Conservation (phyloP, 2,113 vertebrate genomes). For the Maccullochella peelii region DNA sequence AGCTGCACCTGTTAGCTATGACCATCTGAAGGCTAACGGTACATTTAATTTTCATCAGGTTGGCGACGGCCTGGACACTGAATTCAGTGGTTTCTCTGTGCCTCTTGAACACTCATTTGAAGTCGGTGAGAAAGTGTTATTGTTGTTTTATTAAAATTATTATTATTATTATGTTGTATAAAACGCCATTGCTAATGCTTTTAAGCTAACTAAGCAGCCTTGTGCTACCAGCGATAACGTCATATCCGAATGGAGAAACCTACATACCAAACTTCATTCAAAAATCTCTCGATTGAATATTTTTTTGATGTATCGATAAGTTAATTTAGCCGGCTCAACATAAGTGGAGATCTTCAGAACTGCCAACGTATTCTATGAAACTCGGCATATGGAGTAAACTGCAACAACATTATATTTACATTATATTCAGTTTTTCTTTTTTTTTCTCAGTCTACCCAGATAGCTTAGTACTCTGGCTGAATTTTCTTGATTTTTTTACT, state of each 20-base stretch:
- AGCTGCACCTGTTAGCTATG: conserved; percentile 9
- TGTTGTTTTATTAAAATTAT: accelerated
- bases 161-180: accelerated
- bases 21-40: conserved; percentile 20
- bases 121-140: conserved; percentile 83
- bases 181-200: neutral
- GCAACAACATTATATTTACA: neutral
- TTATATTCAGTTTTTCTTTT: neutral
- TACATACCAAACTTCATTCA: neutral
- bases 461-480: no score
- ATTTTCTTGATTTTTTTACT: no score
- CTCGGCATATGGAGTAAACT: neutral
- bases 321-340: neutral
- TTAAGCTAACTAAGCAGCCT: neutral
- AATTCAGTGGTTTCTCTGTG: conserved; percentile 84
- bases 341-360: accelerated
- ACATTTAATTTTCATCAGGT: conserved; percentile 69
- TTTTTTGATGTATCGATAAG: accelerated
- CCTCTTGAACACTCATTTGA: conserved; percentile 93
- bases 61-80: conserved; percentile 84
- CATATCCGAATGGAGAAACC: neutral
- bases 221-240: neutral
- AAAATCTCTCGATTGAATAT: neutral
- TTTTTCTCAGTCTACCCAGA: neutral
- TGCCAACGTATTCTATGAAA: neutral